These are phyloP conservation scores for Tetramorium alpestre DNA, from an alignment of 1,140 invertebrate species.

Conservation along the genomic window DNA sequence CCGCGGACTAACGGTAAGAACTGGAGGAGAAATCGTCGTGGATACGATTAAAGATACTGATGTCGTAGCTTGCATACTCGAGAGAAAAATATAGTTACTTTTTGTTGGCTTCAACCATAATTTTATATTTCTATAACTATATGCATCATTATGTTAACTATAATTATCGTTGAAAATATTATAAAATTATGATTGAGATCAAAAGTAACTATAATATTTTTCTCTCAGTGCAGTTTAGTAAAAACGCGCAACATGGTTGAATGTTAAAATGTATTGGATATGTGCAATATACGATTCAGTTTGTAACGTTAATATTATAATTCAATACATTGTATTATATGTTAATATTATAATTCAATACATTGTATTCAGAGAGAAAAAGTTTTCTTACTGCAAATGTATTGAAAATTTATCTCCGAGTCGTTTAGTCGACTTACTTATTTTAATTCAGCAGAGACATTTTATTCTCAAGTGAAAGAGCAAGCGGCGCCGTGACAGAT, in stretches of 20 bases:
- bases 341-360: no score
- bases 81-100: no score
- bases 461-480: not conserved
- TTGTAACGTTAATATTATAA: not conserved
- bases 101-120: no score
- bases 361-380: no score
- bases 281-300: not conserved
- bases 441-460: not conserved
- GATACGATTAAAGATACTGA: not conserved
- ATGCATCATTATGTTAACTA: no score
- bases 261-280: constrained; percentile 25
- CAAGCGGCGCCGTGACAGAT: not conserved
- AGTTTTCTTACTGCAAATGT: no score
- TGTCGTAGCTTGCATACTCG: not conserved
- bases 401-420: not conserved
- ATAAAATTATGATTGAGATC: no score
- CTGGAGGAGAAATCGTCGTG: not conserved
- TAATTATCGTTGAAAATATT: no score
- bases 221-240: not conserved
- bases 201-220: no score
- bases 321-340: no score
- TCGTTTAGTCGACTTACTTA: not conserved
- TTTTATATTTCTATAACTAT: no score
- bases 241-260: not conserved
- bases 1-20: not conserved